Evolutionary conservation across 2,797 vertebrate species (phyloP).

Genomic region (Phataginus tricuspis): DNA sequence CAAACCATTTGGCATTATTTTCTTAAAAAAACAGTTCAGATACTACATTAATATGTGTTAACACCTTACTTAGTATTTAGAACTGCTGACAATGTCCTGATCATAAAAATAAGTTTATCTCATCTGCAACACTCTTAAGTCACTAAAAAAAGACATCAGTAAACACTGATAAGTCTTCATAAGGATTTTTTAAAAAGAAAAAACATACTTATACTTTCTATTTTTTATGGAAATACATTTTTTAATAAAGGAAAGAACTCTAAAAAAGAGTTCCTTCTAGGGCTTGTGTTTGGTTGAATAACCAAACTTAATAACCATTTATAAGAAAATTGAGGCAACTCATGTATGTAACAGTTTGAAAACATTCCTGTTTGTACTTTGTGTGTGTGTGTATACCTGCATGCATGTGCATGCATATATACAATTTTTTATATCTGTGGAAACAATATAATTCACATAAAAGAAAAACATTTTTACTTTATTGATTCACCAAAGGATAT

Average conservation of each 20-base stretch:
- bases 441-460: slow-evolving; percentile 36
- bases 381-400: not conserved
- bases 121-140: not conserved
- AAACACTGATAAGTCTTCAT: not conserved
- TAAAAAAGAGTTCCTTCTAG: not conserved
- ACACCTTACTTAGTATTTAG: slow-evolving; percentile 29
- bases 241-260: not conserved
- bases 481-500: slow-evolving; percentile 34
- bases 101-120: slow-evolving; percentile 17
- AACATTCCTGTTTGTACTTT: not conserved
- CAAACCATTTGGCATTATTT: slow-evolving; percentile 12
- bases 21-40: slow-evolving; percentile 41
- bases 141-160: not conserved
- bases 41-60: not conserved
- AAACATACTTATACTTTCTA: not conserved
- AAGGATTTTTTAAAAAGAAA: not conserved
- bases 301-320: not conserved
- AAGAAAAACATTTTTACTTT: slow-evolving; percentile 32
- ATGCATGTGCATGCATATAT: not conserved
- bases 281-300: not conserved
- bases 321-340: not conserved
- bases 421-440: not conserved
- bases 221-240: not conserved
- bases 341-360: not conserved
- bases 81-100: not conserved